Evolutionary conservation across 2,113 vertebrate genomes (phyloP).

Genomic region (Macaca nemestrina): DNA sequence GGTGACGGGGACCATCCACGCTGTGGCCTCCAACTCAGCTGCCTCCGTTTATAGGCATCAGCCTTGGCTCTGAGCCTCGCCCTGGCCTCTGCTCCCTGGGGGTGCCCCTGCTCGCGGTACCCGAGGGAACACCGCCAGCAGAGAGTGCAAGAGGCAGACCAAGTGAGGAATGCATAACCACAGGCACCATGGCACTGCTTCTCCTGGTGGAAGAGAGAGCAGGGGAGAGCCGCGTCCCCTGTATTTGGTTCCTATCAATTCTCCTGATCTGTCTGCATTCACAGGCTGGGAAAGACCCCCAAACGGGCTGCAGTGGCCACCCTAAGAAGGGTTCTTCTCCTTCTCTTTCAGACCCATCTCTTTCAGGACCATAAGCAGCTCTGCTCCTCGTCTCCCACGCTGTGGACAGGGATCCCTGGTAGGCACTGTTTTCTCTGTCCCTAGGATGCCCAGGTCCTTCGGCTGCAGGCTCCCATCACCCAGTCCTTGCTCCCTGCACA

Average conservation of each 20-base stretch:
- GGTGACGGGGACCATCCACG: accelerated
- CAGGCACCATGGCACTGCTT: no score
- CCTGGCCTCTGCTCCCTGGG: neutral
- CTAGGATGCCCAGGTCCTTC: neutral
- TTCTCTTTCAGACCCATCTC: neutral
- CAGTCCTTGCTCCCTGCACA: neutral
- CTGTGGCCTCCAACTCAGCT: neutral
- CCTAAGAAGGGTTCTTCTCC: neutral
- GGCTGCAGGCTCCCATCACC: neutral
- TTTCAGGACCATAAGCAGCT: accelerated
- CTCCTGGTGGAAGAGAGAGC: neutral
- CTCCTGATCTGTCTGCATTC: accelerated
- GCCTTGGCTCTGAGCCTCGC: no score
- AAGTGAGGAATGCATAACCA: neutral
- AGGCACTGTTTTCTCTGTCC: neutral
- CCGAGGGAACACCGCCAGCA: accelerated
- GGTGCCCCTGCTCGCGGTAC: neutral
- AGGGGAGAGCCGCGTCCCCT: accelerated
- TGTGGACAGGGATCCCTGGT: neutral
- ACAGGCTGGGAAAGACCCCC: neutral
- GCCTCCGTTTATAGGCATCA: accelerated
- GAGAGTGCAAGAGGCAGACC: neutral
- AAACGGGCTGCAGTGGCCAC: accelerated
- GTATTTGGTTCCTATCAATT: neutral
- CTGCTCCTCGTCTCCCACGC: accelerated